Conservation (phyloP, 1,140 invertebrate genomes). For the Cyphomyrmex costatus region DNA sequence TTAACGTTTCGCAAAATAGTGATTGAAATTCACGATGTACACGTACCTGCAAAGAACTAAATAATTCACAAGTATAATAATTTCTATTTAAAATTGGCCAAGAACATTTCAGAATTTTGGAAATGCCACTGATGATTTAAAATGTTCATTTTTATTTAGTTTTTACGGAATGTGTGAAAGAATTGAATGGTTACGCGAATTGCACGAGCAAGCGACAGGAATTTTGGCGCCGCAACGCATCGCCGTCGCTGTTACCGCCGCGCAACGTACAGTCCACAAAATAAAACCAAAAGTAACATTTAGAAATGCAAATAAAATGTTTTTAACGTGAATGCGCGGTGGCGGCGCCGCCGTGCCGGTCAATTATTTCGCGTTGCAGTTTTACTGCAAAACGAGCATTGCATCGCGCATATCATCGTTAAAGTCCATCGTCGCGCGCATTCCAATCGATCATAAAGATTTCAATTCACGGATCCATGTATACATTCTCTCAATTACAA, state of each 20-base stretch:
- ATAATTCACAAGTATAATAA: slow-evolving; percentile 29
- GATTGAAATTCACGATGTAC: neutral
- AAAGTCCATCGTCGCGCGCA: slow-evolving; percentile 18
- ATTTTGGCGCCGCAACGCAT: slow-evolving; percentile 12
- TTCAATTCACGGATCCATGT: slow-evolving; percentile 33
- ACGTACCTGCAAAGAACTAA: neutral
- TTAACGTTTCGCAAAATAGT: slow-evolving; percentile 13
- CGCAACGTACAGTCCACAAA: neutral
- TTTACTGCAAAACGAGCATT: slow-evolving; percentile 44
- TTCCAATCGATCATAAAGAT: slow-evolving; percentile 56
- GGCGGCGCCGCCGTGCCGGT: slow-evolving; percentile 29
- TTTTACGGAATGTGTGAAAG: slow-evolving; percentile 13
- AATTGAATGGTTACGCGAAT: slow-evolving; percentile 1
- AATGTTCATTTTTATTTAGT: neutral
- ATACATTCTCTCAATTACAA: slow-evolving; percentile 46
- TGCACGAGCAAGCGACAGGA: neutral
- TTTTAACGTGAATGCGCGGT: slow-evolving; percentile 49
- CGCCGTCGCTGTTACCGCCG: neutral
- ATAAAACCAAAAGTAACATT: slow-evolving; percentile 57
- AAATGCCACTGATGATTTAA: neutral
- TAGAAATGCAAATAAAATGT: slow-evolving; percentile 59
- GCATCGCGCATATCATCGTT: slow-evolving; percentile 38
- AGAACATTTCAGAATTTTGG: slow-evolving; percentile 2
- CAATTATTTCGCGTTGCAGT: slow-evolving; percentile 58
- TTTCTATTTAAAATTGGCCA: neutral